Conservation (phyloP, 2,888 invertebrate genomes). For the Muscina levida region DNA sequence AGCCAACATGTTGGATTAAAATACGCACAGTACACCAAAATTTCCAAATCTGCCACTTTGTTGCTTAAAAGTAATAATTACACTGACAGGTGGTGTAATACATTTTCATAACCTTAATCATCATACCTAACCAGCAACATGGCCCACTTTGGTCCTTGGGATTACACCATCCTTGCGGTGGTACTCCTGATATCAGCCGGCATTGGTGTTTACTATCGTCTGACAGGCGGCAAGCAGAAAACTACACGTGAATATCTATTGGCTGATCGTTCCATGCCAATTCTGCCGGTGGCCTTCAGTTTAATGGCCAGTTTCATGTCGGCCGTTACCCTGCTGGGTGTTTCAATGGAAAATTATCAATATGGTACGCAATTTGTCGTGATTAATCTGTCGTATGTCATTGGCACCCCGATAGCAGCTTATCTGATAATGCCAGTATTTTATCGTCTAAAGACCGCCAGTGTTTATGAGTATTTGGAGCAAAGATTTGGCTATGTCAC, state of each 20-base stretch:
- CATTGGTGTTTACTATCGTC: slow-evolving; percentile 92
- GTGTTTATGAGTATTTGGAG: slow-evolving; percentile 96
- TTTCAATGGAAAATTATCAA: slow-evolving; percentile 92
- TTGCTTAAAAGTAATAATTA: no score
- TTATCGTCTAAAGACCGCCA: slow-evolving; percentile 90
- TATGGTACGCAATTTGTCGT: slow-evolving; percentile 90
- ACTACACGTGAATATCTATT: slow-evolving; percentile 92
- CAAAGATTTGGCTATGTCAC: slow-evolving; percentile 89
- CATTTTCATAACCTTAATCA: no score
- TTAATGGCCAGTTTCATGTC: slow-evolving; percentile 97
- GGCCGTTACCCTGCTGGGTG: slow-evolving; percentile 92
- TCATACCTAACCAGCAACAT: slow-evolving; percentile 68
- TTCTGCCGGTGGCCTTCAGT: slow-evolving; percentile 91
- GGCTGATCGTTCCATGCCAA: slow-evolving; percentile 90
- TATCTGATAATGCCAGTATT: slow-evolving; percentile 92
- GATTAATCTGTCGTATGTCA: slow-evolving; percentile 87
- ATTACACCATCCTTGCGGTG: slow-evolving; percentile 87
- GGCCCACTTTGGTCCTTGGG: slow-evolving; percentile 83
- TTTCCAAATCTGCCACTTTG: no score
- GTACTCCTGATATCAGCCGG: slow-evolving; percentile 86
- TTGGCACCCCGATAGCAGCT: slow-evolving; percentile 89
- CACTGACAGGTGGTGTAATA: no score
- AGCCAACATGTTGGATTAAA: slow-evolving; percentile 8
- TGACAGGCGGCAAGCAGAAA: slow-evolving; percentile 91
- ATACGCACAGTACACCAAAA: not conserved